These are phyloP conservation scores for Epinephelus fuscoguttatus DNA, from an alignment of 2,113 vertebrate species.

Conservation along the genomic window DNA sequence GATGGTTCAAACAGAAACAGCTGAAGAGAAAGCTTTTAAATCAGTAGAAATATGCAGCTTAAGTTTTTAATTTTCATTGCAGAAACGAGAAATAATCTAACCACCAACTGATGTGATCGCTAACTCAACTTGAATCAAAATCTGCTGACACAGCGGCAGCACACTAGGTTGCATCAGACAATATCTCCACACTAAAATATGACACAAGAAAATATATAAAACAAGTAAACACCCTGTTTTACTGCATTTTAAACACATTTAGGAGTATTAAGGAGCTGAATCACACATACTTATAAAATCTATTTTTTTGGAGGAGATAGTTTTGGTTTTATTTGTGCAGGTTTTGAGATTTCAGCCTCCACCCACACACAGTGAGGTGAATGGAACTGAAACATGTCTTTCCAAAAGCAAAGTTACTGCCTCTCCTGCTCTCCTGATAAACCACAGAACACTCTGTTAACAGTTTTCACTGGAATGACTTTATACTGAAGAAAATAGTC, in stretches of 20 bases:
- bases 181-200: not conserved
- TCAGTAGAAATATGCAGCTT: not conserved
- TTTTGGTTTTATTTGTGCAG: not conserved
- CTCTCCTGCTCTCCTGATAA: too few relatives aligned
- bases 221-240: not conserved
- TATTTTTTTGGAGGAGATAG: not conserved
- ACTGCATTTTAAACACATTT: not conserved
- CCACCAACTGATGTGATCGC: not conserved
- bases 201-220: not conserved
- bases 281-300: not conserved
- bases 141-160: not conserved
- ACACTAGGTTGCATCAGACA: not conserved
- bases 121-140: not conserved
- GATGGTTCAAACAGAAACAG: conserved; percentile 14
- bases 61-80: not conserved
- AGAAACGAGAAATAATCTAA: not conserved
- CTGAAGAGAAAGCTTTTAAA: not conserved
- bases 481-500: not conserved
- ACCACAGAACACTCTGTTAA: too few relatives aligned
- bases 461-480: not conserved
- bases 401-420: too few relatives aligned
- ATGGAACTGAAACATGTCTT: too few relatives aligned
- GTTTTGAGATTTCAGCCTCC: not conserved
- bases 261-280: not conserved
- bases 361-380: too few relatives aligned